These are phyloP conservation scores for Cataglyphis albicans DNA, from an alignment of 2,888 invertebrate species.

Conservation along the genomic window DNA sequence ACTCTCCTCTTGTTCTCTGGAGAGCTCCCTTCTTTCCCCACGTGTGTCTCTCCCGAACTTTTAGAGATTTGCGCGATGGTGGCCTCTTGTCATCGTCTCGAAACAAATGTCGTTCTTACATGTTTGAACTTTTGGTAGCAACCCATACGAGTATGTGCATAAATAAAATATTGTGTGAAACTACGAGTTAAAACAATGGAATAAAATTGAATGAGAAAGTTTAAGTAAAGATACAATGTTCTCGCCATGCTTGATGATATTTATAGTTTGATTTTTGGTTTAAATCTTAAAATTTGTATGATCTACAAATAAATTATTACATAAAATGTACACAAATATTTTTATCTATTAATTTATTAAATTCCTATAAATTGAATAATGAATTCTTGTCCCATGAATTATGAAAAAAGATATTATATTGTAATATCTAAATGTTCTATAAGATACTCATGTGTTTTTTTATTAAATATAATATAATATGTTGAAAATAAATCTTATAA, in stretches of 20 bases:
- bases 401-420: background rate
- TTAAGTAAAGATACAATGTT: conserved; percentile 2
- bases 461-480: background rate
- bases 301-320: background rate
- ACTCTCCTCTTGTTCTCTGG: conserved; percentile 24
- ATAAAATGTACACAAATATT: background rate
- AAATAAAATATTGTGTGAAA: conserved; percentile 25
- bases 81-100: conserved; percentile 39
- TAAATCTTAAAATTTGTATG: background rate
- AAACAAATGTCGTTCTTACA: conserved; percentile 49
- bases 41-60: conserved; percentile 4
- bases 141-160: background rate
- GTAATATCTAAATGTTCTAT: background rate
- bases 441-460: background rate
- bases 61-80: conserved; percentile 29
- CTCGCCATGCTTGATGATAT: background rate
- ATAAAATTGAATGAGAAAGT: background rate
- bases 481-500: background rate
- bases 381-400: background rate
- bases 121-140: conserved; percentile 55
- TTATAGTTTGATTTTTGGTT: background rate
- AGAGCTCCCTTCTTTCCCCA: conserved; percentile 5
- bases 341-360: background rate
- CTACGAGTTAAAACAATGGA: background rate
- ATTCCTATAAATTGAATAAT: background rate